Percentiles rank a stretch among this genome's conserved stretches.
Evolutionary conservation across 2,888 invertebrate genomes (phyloP).

Genomic region (Tribolium freemani): DNA sequence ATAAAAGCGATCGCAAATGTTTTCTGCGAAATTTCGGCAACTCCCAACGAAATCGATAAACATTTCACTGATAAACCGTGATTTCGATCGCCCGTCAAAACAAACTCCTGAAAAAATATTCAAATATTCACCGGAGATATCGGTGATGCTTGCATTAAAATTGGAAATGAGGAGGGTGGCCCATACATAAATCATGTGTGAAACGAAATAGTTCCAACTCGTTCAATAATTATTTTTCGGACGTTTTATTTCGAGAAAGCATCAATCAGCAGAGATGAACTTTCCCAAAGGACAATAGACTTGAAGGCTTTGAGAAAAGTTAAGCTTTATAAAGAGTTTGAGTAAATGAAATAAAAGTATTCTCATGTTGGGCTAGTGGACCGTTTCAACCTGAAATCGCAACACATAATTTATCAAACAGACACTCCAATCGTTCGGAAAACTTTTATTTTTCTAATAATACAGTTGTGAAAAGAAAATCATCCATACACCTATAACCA

Average conservation of each 20-base stretch:
- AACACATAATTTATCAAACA: constrained; percentile 25
- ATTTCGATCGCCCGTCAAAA: not conserved
- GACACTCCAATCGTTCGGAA: constrained; percentile 18
- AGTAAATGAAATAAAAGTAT: constrained; percentile 38
- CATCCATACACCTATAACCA: too few species aligned
- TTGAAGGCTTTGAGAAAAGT: constrained; percentile 1
- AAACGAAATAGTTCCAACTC: constrained; percentile 1
- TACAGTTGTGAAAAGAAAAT: not conserved
- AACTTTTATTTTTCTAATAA: constrained; percentile 23
- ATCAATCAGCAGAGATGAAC: constrained; percentile 16
- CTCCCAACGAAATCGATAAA: constrained; percentile 14
- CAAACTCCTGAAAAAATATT: not conserved
- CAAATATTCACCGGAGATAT: constrained; percentile 8
- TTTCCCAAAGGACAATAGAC: constrained; percentile 4
- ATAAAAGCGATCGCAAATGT: constrained; percentile 23
- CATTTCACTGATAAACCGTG: not conserved
- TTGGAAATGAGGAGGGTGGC: constrained; percentile 18
- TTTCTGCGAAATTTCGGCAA: constrained; percentile 28
- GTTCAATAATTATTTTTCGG: constrained; percentile 9
- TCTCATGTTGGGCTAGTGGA: constrained; percentile 31
- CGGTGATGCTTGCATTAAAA: constrained; percentile 14
- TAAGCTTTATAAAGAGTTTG: constrained; percentile 37
- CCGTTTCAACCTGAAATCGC: constrained; percentile 16
- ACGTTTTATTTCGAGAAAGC: constrained; percentile 5
- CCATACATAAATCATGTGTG: constrained; percentile 29